Conservation (phyloP, 2,888 invertebrate species). For the Chromoteleia sp. region DNA sequence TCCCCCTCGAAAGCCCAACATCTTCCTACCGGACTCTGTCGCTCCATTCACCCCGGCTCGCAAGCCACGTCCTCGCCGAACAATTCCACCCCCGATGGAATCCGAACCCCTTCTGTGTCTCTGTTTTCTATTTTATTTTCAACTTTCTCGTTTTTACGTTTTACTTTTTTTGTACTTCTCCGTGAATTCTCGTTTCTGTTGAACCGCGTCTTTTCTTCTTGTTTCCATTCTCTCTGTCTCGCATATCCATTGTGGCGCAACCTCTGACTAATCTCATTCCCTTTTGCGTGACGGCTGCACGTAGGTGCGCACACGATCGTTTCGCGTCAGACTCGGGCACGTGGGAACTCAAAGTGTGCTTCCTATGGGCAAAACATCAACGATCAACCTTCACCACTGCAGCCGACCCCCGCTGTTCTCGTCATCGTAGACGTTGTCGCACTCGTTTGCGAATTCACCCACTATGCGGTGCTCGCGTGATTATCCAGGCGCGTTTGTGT, state of each 20-base stretch:
- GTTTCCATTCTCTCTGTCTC: constrained; percentile 35
- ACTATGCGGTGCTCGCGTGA: constrained; percentile 39
- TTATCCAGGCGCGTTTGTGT: constrained; percentile 23
- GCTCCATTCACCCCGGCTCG: neutral
- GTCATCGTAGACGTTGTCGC: constrained; percentile 67
- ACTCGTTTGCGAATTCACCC: constrained; percentile 53
- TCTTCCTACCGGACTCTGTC: constrained; percentile 60
- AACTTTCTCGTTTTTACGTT: neutral
- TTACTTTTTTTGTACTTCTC: constrained; percentile 7
- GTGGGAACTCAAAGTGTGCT: constrained; percentile 82
- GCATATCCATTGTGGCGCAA: constrained; percentile 73
- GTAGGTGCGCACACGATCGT: constrained; percentile 82
- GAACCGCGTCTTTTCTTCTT: constrained; percentile 15
- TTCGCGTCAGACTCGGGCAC: constrained; percentile 76
- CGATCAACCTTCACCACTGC: constrained; percentile 67
- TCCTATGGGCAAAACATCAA: constrained; percentile 73
- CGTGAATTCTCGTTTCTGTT: constrained; percentile 29
- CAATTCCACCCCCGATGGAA: constrained; percentile 2
- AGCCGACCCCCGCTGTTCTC: constrained; percentile 61
- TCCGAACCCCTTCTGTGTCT: constrained; percentile 18
- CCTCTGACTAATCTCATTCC: constrained; percentile 81
- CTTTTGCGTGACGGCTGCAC: constrained; percentile 80
- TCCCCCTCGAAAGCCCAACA: constrained; percentile 22
- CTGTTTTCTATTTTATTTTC: neutral
- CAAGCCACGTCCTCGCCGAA: no score